A percentile compares a stretch with the other conserved stretches of the same genome.
Evolutionary conservation across 2,797 vertebrate species (phyloP).

Genomic region (Platalea minor): DNA sequence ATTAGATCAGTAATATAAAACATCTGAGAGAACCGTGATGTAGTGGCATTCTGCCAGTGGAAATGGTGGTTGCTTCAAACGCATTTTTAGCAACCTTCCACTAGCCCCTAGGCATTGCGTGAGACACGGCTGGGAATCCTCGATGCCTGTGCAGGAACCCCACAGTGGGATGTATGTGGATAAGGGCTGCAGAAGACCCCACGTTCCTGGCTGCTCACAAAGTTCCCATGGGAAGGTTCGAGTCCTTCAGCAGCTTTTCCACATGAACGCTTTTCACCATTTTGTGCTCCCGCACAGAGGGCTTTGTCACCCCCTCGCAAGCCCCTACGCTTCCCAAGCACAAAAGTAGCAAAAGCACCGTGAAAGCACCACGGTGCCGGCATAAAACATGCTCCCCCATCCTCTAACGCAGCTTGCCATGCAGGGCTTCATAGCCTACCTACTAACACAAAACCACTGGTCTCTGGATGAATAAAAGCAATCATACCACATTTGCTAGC

Average conservation of each 20-base stretch:
- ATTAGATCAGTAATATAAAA: not conserved
- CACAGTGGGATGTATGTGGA: not conserved
- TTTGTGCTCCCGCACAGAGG: not conserved
- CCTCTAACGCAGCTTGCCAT: not conserved
- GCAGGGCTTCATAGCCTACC: not conserved
- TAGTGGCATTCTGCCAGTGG: not conserved
- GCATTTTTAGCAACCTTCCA: not conserved
- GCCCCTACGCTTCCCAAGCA: not conserved
- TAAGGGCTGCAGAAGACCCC: not conserved
- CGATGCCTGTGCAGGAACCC: not conserved
- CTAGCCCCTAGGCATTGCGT: not conserved
- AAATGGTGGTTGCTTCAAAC: not conserved
- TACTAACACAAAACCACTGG: not conserved
- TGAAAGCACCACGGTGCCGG: not conserved
- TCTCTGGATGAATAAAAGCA: not conserved
- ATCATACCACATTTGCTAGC: accelerated
- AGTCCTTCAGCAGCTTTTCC: not conserved
- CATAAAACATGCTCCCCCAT: accelerated
- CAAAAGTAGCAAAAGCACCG: not conserved
- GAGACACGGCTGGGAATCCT: not conserved
- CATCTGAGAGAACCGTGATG: accelerated
- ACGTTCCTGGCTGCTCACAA: not conserved
- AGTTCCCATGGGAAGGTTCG: not conserved
- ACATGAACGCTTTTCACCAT: not conserved
- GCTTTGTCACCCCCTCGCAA: not conserved